Evolutionary conservation across 2,113 vertebrate species (phyloP), one percentile per base, ranked within the genome.

Genomic region (Burhinus bistriatus): DNA sequence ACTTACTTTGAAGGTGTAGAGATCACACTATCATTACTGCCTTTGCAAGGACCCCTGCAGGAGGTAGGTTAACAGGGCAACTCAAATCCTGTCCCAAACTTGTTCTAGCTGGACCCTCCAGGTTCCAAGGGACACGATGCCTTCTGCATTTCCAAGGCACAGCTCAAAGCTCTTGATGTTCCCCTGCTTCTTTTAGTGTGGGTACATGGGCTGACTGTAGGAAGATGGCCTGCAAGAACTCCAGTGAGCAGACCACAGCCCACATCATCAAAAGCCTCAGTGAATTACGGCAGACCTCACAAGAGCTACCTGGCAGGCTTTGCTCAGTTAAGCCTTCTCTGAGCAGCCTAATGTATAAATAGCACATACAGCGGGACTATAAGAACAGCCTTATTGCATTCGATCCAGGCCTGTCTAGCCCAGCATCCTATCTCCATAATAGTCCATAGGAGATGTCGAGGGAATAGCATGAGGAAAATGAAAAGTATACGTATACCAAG

Each of bases 91-190:
- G 62, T 18, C 27, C 20, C 38, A 64, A 45, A 87, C 11, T 30
- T 58, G 3, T 44, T 81, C 58, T 51, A 55, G 49, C 27, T 65
- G 6, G 12, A 68, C 12, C 4, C 11, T 15, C 2, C 11, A 40
- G 11, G 5, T 12, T 18, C 30, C 36, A 58, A 47, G 26, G 15
- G 20, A 25, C 23, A 44, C 0, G 0, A 40, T 32, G 9, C 15
- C 15, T 62, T 27, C 47, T 66, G 17, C 44, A 20, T 54, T 87
- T 72, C 68, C 16, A 77, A 87, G 27, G 27, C n/a, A 51, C 14
- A 73, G 29, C 18, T 69, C n/a, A 81, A 73, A 68, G 38, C 6
- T 49, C 32, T 68, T 49, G 27, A 64, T 26, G 42, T 25, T 64
- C 15, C 22, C 38, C n/a, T 47, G 29, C 40, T 75, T n/a, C 44